Evolutionary conservation across 2,888 invertebrate genomes (phyloP), one percentile per base, ranked within the genome.

Genomic region (Platycnemis pennipes): DNA sequence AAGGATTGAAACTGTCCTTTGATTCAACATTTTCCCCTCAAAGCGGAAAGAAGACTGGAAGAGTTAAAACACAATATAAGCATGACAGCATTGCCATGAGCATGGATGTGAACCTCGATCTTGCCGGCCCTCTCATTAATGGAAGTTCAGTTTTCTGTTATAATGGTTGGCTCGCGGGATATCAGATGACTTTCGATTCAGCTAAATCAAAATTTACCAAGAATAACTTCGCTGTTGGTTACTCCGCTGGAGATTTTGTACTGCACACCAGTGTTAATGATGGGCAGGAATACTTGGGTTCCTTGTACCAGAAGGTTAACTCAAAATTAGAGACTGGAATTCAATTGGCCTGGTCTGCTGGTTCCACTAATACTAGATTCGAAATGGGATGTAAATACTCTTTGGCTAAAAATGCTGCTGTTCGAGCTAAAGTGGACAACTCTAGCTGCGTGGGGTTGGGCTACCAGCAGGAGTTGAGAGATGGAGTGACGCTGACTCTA

Each of bases 221-320:
- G 97, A 99, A 99, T 97, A 99, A 99, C 97, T 98, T 99, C 96
- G 98, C 99, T 95, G 97, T 99, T 96, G 99, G 99, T 94, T 99
- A 99, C 97, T 97, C 98, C 95, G 98, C 98, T 95, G 98, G 98
- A 95, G 99, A 99, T 96, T 99, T 99, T 97, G 98, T 98, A 96
- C 97, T 99, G 95, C 99, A 99, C 97, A 99, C 99, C 96, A 98
- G 98, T 97, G 99, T 99, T 99, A 98, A 99, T 96, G 99, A 99
- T 96, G 99, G 99, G 95, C 98, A 99, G 96, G 98, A 99, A 96
- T 99, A 99, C 96, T 98, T 98, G 95, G 99, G 99, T 94, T 98
- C 99, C 94, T 98, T 99, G 97, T 99, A 98, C 97, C 99, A 99
- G 97, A 98, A 98, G 97, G 98, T 99, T 95, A 98, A 98, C 94